Conservation (phyloP, 2,888 invertebrate genomes). For the Toxonevra muliebris region DNA sequence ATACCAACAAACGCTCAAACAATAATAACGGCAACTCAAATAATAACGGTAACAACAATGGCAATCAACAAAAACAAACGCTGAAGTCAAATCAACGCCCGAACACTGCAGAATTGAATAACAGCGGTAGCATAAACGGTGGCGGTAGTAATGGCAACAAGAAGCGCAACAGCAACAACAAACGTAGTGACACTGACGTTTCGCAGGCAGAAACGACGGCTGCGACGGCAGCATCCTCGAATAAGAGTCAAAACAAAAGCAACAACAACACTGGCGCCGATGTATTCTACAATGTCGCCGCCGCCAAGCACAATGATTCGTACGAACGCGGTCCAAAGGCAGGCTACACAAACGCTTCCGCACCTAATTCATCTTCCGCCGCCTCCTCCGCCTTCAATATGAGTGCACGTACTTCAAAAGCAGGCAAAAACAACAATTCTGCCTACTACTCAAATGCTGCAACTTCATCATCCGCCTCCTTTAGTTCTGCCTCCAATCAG, state of each 20-base stretch:
- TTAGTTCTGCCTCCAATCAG: slow-evolving; percentile 24
- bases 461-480: neutral
- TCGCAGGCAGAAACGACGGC: neutral
- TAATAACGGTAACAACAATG: slow-evolving; percentile 34
- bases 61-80: slow-evolving; percentile 15
- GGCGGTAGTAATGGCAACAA: slow-evolving; percentile 34
- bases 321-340: slow-evolving; percentile 54
- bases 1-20: slow-evolving; percentile 38
- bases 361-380: slow-evolving; percentile 16
- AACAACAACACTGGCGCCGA: slow-evolving; percentile 22
- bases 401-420: slow-evolving; percentile 25
- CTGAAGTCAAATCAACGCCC: slow-evolving; percentile 24
- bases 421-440: slow-evolving; percentile 37
- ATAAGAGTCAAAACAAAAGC: slow-evolving; percentile 4
- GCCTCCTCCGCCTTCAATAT: slow-evolving; percentile 42
- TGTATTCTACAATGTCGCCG: slow-evolving; percentile 51
- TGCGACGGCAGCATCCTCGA: neutral
- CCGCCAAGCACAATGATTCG: slow-evolving; percentile 65
- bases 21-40: slow-evolving; percentile 41
- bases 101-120: slow-evolving; percentile 27
- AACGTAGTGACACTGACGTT: slow-evolving; percentile 23
- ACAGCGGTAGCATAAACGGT: slow-evolving; percentile 29
- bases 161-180: slow-evolving; percentile 41
- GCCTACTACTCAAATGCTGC: slow-evolving; percentile 23
- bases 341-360: too few species aligned